Conservation (phyloP, 2,113 vertebrate genomes). For the Chaenogobius annularis region DNA sequence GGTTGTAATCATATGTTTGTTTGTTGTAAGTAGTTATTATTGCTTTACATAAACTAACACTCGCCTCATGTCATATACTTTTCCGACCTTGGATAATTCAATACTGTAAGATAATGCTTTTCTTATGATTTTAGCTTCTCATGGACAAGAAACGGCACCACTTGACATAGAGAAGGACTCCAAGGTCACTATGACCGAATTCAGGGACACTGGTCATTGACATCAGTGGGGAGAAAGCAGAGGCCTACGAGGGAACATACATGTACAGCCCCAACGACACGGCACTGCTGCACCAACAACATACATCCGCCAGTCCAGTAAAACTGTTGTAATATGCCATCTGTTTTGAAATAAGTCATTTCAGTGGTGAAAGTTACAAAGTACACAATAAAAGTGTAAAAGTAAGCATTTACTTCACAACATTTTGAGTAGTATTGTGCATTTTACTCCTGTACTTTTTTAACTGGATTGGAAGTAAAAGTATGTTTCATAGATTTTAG, state of each 20-base stretch:
- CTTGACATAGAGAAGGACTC: conserved; percentile 93
- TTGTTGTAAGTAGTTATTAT: too few relatives aligned
- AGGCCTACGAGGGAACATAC: conserved; percentile 92
- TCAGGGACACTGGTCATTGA: conserved; percentile 91
- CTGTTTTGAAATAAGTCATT: background rate
- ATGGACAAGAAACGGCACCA: conserved; percentile 94
- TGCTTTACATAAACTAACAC: too few relatives aligned
- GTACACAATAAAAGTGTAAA: too few relatives aligned
- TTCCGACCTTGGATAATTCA: background rate
- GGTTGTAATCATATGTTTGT: too few relatives aligned
- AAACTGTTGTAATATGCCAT: too few relatives aligned
- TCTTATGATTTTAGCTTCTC: conserved; percentile 81
- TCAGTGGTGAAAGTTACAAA: too few relatives aligned
- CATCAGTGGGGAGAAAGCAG: conserved; percentile 90
- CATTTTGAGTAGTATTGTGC: too few relatives aligned
- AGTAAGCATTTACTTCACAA: too few relatives aligned
- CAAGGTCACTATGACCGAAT: conserved; percentile 86
- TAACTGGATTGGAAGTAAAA: too few relatives aligned
- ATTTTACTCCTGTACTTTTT: too few relatives aligned
- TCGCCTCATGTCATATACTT: background rate
- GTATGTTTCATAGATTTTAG: too few relatives aligned
- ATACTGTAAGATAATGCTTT: background rate
- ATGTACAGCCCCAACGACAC: conserved; percentile 89
- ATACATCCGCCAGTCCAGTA: conserved; percentile 93
- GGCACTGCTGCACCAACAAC: conserved; percentile 91